phyloP scores from a whole-genome alignment of 2,888 invertebrate genomes.

The Eupithecia tripunctaria region DNA sequence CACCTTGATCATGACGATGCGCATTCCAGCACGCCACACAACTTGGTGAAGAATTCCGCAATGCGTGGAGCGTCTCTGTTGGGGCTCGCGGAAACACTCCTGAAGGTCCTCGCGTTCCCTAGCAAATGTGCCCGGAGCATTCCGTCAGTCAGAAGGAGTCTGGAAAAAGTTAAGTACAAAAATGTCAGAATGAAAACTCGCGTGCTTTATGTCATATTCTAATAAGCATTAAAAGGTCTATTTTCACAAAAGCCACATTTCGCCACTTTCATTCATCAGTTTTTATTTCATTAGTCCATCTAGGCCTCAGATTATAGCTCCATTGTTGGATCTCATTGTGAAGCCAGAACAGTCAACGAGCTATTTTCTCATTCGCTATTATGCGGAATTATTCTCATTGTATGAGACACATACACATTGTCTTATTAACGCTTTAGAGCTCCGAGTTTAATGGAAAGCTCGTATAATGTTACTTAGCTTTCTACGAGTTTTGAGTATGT shows the following conservation, averaged over 20 bases:
- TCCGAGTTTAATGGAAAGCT: constrained; percentile 49
- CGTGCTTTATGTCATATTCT: neutral
- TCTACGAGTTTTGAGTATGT: constrained; percentile 16
- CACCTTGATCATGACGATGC: too few relatives aligned
- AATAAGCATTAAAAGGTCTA: neutral
- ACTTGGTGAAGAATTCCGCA: too few relatives aligned
- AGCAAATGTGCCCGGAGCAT: too few relatives aligned
- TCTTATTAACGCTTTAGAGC: constrained; percentile 61
- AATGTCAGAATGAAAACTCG: neutral
- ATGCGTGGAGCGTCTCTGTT: too few relatives aligned
- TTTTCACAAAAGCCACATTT: constrained; percentile 49
- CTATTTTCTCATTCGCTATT: constrained; percentile 80
- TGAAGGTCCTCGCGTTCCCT: too few relatives aligned
- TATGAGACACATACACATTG: constrained; percentile 70
- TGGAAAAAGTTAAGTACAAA: too few relatives aligned
- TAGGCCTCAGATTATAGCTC: constrained; percentile 71
- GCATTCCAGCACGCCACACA: too few relatives aligned
- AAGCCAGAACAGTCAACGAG: constrained; percentile 68
- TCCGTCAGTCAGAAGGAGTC: too few relatives aligned
- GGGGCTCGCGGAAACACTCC: too few relatives aligned
- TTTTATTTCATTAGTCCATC: constrained; percentile 74
- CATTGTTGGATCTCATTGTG: constrained; percentile 79
- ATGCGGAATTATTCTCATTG: constrained; percentile 79
- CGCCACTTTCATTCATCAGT: constrained; percentile 64
- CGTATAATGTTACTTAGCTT: constrained; percentile 32